Evolutionary conservation across 2,113 vertebrate species (phyloP).

Genomic region (Montifringilla adamsi): DNA sequence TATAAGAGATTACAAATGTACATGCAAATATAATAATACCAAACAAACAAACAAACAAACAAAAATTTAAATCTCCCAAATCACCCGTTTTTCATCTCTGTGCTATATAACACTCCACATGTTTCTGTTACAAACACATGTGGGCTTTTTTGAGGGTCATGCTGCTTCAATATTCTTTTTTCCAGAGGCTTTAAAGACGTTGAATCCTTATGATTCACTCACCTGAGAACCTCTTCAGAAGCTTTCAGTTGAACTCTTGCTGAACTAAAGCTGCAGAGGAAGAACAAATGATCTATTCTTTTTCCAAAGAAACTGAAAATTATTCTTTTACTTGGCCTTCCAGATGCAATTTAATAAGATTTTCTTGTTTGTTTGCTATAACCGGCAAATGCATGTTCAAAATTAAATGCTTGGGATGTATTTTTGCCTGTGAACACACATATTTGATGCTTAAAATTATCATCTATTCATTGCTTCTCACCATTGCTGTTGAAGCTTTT

Average conservation of each 20-base stretch:
- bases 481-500: background rate
- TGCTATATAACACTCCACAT: background rate
- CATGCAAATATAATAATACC: background rate
- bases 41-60: background rate
- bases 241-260: background rate
- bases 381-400: background rate
- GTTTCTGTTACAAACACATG: background rate
- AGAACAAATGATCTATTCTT: background rate
- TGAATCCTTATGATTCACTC: background rate
- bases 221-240: background rate
- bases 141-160: background rate
- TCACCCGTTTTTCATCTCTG: background rate
- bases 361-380: background rate
- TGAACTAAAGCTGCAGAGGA: background rate
- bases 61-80: background rate
- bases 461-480: background rate
- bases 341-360: background rate
- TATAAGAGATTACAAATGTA: background rate
- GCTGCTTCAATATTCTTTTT: background rate
- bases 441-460: background rate
- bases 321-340: background rate
- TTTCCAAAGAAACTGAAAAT: background rate
- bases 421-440: background rate
- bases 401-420: background rate
- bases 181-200: background rate